Base-by-base conservation (phyloP, 2,797 vertebrate genomes). In the Alfaro cultratus region DNA sequence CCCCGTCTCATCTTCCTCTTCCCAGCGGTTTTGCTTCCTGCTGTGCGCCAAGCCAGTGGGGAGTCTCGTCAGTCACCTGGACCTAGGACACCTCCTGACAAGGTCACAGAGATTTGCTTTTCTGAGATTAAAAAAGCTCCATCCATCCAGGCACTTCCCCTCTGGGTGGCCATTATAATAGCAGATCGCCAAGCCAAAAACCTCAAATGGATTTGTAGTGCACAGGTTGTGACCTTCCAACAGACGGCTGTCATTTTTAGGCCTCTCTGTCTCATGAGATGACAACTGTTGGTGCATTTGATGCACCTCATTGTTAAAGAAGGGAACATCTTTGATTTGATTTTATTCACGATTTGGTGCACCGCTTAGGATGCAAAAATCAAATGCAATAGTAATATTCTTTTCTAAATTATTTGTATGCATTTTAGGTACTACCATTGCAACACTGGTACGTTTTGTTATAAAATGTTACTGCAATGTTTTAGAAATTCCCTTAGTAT, bases 91-190 rank as follows among this genome's bases (percentile, higher is more conserved):
- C 85, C 83, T 86, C 78, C 88, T 85, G 90, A 92, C 92, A 93
- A 93, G 93, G 92, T 94, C 90, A 83, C 77, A 71, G 87, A 89
- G 90, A 86, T 92, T 90, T 88, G 83, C 83, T 89, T 89, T 88
- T 91, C 83, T 74, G 86, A 92, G 92, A 92, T 92, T 94, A 91
- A 92, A 93, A 89, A 76, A 75, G 83, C 84, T 92, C 87, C 87
- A 92, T 90, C 90, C 83, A 92, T 91, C 91, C 88, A 88, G 77
- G 82, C 77, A 67, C 72, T 88, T 67, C 60, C 83, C 90, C 89
- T 84, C 86, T 0, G 75, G 94, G 90, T 83, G 71, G 87, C 89
- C 88, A 88, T 91, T 93, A 91, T 89, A 88, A 87, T 84, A 88
- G 91, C 85, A 75, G 86, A 90, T 89, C 76, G 73, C 85, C 78